Evolutionary conservation across 2,888 invertebrate genomes (phyloP).

Genomic region (Apamea crenata): DNA sequence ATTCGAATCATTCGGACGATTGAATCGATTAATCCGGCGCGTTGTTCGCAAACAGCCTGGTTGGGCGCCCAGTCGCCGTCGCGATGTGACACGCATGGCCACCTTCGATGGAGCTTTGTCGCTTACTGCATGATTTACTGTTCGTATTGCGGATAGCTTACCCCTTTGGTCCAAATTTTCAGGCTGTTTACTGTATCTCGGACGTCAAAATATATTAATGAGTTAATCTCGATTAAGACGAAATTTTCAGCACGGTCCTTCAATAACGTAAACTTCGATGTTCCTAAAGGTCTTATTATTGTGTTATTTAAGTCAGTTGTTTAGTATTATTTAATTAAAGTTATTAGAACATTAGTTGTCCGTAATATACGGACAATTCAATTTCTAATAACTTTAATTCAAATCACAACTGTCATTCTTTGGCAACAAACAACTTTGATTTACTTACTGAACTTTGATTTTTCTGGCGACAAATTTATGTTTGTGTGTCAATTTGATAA

Average conservation of each 20-base stretch:
- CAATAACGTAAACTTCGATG: neutral
- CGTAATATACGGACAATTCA: too few relatives aligned
- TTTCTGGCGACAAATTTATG: neutral
- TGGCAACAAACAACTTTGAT: neutral
- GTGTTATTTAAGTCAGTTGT: neutral
- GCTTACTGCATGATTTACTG: conserved; percentile 56
- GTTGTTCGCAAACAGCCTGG: conserved; percentile 78
- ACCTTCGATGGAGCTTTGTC: conserved; percentile 67
- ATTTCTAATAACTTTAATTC: too few relatives aligned
- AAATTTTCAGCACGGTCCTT: neutral
- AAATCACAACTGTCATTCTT: neutral
- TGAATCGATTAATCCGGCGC: conserved; percentile 82
- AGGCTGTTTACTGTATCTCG: neutral
- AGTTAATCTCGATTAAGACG: neutral
- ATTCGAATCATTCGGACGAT: conserved; percentile 82
- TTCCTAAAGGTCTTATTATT: neutral
- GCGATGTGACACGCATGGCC: conserved; percentile 72
- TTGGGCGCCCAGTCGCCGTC: conserved; percentile 58
- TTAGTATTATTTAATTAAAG: neutral
- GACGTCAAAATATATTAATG: neutral
- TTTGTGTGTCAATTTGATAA: neutral
- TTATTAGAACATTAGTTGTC: neutral
- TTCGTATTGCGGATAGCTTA: conserved; percentile 30
- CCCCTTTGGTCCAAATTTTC: conserved; percentile 23
- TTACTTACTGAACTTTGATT: too few relatives aligned